Evolutionary conservation across 2,113 vertebrate genomes (phyloP).

Genomic region (Pitta sordida): DNA sequence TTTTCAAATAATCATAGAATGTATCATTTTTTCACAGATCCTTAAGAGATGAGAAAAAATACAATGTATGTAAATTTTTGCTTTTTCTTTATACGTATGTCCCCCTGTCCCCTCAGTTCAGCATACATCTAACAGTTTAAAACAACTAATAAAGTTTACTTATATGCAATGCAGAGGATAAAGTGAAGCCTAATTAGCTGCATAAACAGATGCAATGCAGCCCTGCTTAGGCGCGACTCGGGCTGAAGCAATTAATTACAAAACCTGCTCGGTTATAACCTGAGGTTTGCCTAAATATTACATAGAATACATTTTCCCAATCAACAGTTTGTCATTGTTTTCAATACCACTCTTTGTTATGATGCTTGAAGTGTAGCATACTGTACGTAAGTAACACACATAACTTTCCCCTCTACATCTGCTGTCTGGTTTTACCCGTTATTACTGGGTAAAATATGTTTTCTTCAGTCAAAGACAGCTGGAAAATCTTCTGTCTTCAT

Average conservation of each 20-base stretch:
- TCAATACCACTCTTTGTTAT: background rate
- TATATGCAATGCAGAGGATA: background rate
- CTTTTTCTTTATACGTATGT: background rate
- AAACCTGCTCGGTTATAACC: background rate
- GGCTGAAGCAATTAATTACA: background rate
- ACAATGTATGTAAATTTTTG: background rate
- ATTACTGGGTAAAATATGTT: background rate
- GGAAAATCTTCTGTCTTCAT: background rate
- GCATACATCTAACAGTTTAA: background rate
- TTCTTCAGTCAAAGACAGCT: background rate
- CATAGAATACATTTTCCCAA: background rate
- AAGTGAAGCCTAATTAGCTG: background rate
- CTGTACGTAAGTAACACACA: background rate
- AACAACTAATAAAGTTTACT: background rate
- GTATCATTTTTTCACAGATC: background rate
- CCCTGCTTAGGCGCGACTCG: background rate
- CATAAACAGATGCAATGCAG: background rate
- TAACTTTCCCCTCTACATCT: accelerated
- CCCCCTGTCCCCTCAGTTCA: background rate
- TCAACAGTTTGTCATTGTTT: background rate
- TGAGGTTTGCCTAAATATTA: background rate
- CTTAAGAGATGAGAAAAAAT: background rate
- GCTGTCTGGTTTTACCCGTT: background rate
- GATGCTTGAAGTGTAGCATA: background rate
- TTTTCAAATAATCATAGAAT: background rate